Percentiles rank a stretch among this genome's conserved stretches.
These are phyloP conservation scores for Gymnoscopelus microlampas DNA, from an alignment of 2,797 vertebrate genomes.

Conservation along the genomic window DNA sequence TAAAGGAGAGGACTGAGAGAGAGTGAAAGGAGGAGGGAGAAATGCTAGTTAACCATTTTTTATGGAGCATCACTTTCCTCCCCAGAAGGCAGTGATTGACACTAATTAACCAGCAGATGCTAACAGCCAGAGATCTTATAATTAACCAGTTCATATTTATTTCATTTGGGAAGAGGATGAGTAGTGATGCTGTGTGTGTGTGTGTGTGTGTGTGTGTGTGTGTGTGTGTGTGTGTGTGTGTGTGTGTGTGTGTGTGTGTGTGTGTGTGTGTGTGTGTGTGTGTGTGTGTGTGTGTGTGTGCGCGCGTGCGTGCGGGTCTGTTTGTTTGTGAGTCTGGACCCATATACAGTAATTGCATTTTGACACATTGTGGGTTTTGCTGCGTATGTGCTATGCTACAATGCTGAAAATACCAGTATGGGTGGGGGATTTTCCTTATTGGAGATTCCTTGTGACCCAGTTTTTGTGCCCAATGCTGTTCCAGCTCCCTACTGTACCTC, in stretches of 20 bases:
- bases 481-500: conserved; percentile 30
- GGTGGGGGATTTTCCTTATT: conserved; percentile 65
- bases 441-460: conserved; percentile 76
- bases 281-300: conserved; percentile 24
- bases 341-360: not conserved
- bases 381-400: not conserved
- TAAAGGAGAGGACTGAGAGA: conserved; percentile 32
- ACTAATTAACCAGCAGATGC: conserved; percentile 81
- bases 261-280: conserved; percentile 24
- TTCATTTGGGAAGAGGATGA: conserved; percentile 65
- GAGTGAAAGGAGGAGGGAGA: conserved; percentile 29
- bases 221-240: not conserved
- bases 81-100: conserved; percentile 75
- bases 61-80: conserved; percentile 70
- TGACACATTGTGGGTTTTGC: not conserved
- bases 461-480: conserved; percentile 58
- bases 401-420: not conserved
- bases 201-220: not conserved
- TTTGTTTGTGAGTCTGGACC: not conserved
- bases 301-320: too few relatives aligned
- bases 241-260: not conserved
- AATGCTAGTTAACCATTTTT: conserved; percentile 57
- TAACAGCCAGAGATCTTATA: conserved; percentile 73
- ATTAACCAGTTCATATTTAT: conserved; percentile 73
- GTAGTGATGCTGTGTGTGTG: conserved; percentile 22